These are phyloP conservation scores for Cepaea hortensis DNA, from an alignment of 2,888 invertebrate species.

Conservation along the genomic window DNA sequence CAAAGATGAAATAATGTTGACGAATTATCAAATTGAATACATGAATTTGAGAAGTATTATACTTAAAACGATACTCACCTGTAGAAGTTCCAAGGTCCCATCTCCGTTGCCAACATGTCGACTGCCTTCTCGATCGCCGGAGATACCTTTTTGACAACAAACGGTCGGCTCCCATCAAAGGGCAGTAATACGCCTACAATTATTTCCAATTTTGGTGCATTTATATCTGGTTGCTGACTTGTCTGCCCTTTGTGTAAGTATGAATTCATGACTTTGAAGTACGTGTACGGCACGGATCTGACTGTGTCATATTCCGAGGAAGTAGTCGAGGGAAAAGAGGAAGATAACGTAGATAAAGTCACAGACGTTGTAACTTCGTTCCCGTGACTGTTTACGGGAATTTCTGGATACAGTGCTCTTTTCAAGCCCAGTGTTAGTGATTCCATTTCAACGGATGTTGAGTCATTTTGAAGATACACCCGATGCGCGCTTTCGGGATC, in stretches of 20 bases:
- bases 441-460: not conserved
- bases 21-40: no score
- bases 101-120: conserved; percentile 52
- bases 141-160: conserved; percentile 65
- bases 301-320: not conserved
- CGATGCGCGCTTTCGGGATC: not conserved
- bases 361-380: conserved; percentile 7
- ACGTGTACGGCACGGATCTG: not conserved
- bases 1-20: no score
- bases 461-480: not conserved
- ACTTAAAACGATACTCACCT: conserved; percentile 47
- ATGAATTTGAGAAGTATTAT: no score
- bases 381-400: no score
- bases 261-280: not conserved
- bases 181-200: conserved; percentile 69
- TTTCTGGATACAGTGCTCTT: not conserved
- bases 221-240: not conserved
- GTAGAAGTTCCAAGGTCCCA: conserved; percentile 38
- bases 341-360: not conserved
- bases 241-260: not conserved
- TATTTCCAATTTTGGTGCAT: conserved; percentile 35
- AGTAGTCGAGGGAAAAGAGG: not conserved
- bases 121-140: conserved; percentile 73
- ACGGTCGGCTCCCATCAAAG: conserved; percentile 57
- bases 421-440: no score